Evolutionary conservation across 2,113 vertebrate genomes (phyloP), one percentile per base, ranked within the genome.

Genomic region (Prionailurus viverrinus): DNA sequence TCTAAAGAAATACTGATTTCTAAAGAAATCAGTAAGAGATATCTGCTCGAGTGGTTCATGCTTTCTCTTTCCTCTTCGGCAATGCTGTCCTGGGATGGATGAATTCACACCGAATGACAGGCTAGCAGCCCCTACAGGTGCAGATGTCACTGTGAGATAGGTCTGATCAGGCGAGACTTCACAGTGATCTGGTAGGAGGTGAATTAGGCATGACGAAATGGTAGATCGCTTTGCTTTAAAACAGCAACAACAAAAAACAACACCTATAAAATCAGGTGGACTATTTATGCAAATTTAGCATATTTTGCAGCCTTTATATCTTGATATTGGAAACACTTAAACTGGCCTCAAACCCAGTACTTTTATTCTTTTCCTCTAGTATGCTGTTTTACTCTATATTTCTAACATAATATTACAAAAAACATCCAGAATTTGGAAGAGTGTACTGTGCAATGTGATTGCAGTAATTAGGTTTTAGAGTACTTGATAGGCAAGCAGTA

Each of bases 211-310:
- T 96, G 91, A 98, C 66, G 71, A 97, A 98, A 79, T 66, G 18
- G 31, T 78, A 92, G 33, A 9, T 78, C 79, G 79, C 33, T 95
- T 96, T 94, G 93, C 98, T 97, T 95, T 81, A 92, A 97, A 95
- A 95, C 36, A 65, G 84, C 39, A 71, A n/a, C 23, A 15, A 53
- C 69, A 16, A 7, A 33, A 15, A 25, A 61, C 21, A 61, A 61
- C 58, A 33, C 66, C 71, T 76, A 97, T 97, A 94, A 96, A 98
- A 96, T 73, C n/a, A 92, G 36, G 45, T 96, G 74, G 98, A 98
- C 95, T 45, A 51, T 39, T 69, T 79, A 97, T 88, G 82, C 41
- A 98, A 97, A 98, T 97, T 90, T 87, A 36, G 14, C 89, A 85
- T n/a, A 95, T 91, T 98, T 97, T 83, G 1, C 66, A 98, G 79